Base-by-base conservation (phyloP, 2,888 invertebrate species). In the Campoplex capitator region DNA sequence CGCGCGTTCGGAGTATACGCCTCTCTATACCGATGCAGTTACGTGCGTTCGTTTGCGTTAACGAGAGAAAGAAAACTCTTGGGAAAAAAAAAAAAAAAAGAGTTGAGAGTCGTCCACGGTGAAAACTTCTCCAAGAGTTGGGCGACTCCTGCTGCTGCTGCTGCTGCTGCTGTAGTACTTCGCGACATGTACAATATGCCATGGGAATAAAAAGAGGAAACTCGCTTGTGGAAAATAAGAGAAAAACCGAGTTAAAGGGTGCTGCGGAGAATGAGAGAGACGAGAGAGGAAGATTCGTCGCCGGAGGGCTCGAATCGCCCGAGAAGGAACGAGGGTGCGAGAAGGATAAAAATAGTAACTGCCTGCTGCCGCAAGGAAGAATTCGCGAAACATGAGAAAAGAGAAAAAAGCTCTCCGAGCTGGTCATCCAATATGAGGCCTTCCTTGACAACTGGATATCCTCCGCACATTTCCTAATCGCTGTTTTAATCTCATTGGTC, bases 21-120 rank as follows among this genome's bases (percentile, higher is more conserved):
- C 23, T 23, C 23, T 23, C 23, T 23, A 23, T 23, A 23, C 23
- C 23, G 23, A 23, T 23, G 23, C 23, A 23, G 23, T 23, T 0
- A 23, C n/a, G 38, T n/a, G 51, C 2, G 18, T 51, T 9, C 4
- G 28, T 35, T 18, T 35, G 73, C 18, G 54, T 42, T 23, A 16
- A 23, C 23, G 84, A 70, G 71, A 62, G 45, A 84, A 68, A 48
- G 62, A 16, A 23, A 23, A 23, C 23, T 23, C 23, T 23, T 23
- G 23, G 23, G 23, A 23, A 23, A 23, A 23, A 23, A 71, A 32
- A 65, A 65, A 56, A 0, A 65, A 71, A 56, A 0, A 74, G 83
- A 76, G 76, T 83, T 58, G 83, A 80, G 56, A 58, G 79, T 80
- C 77, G 79, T 80, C 77, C 67, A 56, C 70, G 35, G 35, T 32